Evolutionary conservation across 1,140 invertebrate species (phyloP), one percentile per base, ranked within the genome.

Genomic region (Solenopsis fugax): DNA sequence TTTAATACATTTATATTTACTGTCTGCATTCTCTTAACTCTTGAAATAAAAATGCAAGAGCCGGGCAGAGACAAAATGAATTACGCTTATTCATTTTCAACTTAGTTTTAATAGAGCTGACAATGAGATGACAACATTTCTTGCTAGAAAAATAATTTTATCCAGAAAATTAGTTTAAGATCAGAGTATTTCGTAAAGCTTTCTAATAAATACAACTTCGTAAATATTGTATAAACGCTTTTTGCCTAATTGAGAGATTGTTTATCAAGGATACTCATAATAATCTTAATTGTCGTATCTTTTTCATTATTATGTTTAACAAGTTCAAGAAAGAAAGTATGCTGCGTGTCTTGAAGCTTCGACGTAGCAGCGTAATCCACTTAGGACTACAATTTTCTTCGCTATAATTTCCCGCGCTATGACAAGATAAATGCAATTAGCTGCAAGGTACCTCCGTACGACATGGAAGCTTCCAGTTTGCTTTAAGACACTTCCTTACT

Each of bases 361-460:
- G 80, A 84, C 56, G 80, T 75, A 73, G 54, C 29, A 50, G 29
- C 80, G 69, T 84, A 84, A 84, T 84, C 54, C 54, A 84, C 54
- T 84, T 84, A 84, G 80, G 4, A 84, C 80, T 84, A 69, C 80
- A 84, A 84, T 84, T 84, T 84, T 84, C 80, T 84, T 84, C 80
- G 80, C 80, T 84, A 84, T 84, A 84, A 84, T 84, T 84, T 84
- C 69, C 80, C n/a, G 29, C 54, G 80, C 71, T 84, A 84, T 84
- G 80, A 84, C 80, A 84, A 75, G 80, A 73, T 84, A 84, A 84
- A 84, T 84, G 80, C 69, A 84, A 84, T 84, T 84, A 84, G 69
- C 80, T 60, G 16, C 52, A 56, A 84, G 80, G 41, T 84, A 84
- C 29, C 69, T 58, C 21, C 71, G 78, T 52, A 73, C 54, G 69